phyloP scores from a whole-genome alignment of 2,888 invertebrate species.

The Gari tellinella region DNA sequence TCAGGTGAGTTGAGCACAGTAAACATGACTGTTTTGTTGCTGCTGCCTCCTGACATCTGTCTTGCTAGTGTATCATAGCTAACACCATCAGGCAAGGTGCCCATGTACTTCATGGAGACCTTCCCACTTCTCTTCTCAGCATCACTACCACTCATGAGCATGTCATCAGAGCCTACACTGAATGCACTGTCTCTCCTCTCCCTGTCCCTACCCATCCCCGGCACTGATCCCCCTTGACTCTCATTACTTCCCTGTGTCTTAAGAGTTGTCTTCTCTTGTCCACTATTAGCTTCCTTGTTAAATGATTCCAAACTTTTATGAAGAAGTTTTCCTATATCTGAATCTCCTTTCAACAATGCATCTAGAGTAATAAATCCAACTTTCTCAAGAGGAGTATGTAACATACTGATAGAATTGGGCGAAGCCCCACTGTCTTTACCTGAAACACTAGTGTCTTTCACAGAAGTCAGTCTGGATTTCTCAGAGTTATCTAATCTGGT shows the following conservation, averaged over 20 bases:
- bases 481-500: neutral
- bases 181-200: constrained; percentile 43
- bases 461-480: neutral
- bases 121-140: constrained; percentile 38
- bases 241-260: constrained; percentile 31
- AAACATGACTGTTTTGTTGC: constrained; percentile 48
- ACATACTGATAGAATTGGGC: constrained; percentile 43
- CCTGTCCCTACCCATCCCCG: constrained; percentile 3
- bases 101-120: constrained; percentile 68
- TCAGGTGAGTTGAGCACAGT: constrained; percentile 56
- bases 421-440: constrained; percentile 3
- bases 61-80: constrained; percentile 52
- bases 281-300: constrained; percentile 27
- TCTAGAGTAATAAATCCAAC: constrained; percentile 65
- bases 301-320: constrained; percentile 57
- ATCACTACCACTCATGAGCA: constrained; percentile 49
- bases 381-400: constrained; percentile 54
- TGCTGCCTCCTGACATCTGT: constrained; percentile 47
- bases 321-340: constrained; percentile 54
- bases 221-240: neutral
- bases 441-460: neutral
- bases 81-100: constrained; percentile 55
- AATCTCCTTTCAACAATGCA: constrained; percentile 51
- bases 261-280: constrained; percentile 32
- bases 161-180: constrained; percentile 49